Conservation (phyloP, 2,113 vertebrate genomes). For the Mirounga angustirostris region DNA sequence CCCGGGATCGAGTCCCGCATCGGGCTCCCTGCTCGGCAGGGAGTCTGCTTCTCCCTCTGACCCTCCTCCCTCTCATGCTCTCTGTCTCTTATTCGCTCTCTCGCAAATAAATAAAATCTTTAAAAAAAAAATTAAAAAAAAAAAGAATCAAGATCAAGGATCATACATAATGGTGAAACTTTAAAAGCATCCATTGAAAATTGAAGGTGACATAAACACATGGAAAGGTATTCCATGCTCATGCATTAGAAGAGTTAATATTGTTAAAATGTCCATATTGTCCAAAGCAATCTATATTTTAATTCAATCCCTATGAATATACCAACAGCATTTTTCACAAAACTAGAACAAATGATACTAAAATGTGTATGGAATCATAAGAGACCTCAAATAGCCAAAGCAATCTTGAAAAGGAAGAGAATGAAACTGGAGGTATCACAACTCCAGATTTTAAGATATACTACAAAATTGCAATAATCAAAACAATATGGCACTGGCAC, state of each 20-base stretch:
- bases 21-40: too few species aligned
- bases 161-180: background rate
- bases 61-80: too few species aligned
- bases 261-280: background rate
- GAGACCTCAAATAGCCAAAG: background rate
- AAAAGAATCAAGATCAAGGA: background rate
- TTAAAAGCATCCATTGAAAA: background rate
- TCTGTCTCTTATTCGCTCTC: too few species aligned
- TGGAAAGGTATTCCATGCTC: background rate
- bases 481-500: background rate
- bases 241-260: background rate
- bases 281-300: background rate
- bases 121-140: too few species aligned
- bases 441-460: background rate
- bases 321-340: background rate
- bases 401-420: background rate
- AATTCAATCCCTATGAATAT: background rate
- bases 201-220: background rate
- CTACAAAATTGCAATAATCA: background rate
- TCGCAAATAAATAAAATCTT: too few species aligned
- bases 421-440: background rate
- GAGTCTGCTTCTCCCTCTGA: too few species aligned
- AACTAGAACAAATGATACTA: background rate
- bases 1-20: too few species aligned
- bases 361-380: background rate